Evolutionary conservation across 2,113 vertebrate species (phyloP).

Genomic region (human): DNA sequence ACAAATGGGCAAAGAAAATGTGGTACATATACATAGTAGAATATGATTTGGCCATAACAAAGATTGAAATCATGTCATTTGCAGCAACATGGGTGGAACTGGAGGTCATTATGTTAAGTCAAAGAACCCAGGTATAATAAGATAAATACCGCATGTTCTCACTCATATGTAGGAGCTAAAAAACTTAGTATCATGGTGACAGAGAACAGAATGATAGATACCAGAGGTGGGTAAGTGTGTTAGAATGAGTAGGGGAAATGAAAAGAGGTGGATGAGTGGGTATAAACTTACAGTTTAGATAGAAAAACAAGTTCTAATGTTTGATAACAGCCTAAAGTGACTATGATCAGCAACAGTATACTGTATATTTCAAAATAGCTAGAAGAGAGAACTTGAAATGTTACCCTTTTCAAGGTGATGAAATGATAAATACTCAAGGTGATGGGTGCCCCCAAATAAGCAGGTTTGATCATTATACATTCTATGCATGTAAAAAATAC

Average conservation of each 20-base stretch:
- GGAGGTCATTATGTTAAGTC: not conserved
- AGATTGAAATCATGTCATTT: not conserved
- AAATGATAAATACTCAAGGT: not conserved
- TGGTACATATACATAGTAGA: not conserved
- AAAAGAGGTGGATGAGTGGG: not conserved
- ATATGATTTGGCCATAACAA: not conserved
- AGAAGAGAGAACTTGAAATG: not conserved
- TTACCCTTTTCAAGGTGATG: not conserved
- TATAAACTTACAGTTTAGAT: not conserved
- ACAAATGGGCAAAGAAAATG: not conserved
- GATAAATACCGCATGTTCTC: not conserved
- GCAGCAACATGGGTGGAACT: not conserved
- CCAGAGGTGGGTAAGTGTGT: not conserved
- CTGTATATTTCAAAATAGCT: not conserved
- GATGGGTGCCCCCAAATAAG: not conserved
- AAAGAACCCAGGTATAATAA: not conserved
- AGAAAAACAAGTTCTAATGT: not conserved
- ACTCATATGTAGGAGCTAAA: not conserved
- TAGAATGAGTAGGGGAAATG: not conserved
- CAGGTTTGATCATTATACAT: not conserved
- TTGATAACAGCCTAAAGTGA: not conserved
- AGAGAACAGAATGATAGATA: not conserved
- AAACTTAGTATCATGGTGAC: not conserved
- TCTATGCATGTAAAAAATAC: not conserved
- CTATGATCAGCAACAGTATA: not conserved